Evolutionary conservation across 2,113 vertebrate genomes (phyloP), one percentile per base, ranked within the genome.

Genomic region (Perccottus glenii): DNA sequence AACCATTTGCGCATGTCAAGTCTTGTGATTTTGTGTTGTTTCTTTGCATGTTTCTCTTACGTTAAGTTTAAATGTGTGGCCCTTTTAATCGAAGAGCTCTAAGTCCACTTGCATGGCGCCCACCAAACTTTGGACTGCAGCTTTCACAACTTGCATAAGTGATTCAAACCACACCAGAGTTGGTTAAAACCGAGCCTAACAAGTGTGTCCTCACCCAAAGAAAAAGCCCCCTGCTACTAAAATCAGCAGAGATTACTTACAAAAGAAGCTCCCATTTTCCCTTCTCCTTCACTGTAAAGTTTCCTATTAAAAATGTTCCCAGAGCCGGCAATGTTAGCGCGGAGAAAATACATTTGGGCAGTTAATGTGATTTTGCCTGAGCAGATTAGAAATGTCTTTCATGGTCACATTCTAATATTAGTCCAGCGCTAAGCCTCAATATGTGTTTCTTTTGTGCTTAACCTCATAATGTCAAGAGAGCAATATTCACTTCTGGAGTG

Each of bases 371-470:
- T 92, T 92, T 91, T 84, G 81, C 72, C 73, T 82, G 86, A 91
- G 89, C 83, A 92, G 91, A 92, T 92, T 92, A 91, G 79, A 91
- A 90, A 89, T 83, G 88, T 92, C 90, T 92, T 90, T 92, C 91
- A 91, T 91, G 88, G 90, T 90, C 84, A 83, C 86, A 86, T 86
- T 90, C 89, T 85, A 86, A 90, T 87, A 88, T 92, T 88, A 91
- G 87, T 87, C 82, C 88, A 70, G 83, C 68, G 87, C 86, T 92
- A 90, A 92, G 86, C 88, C 84, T 64, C 77, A 82, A 90, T 86
- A 86, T 83, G 78, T 84, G 83, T 86, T 91, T 83, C 85, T 81
- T 90, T 92, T 90, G 88, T 89, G 71, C 85, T 90, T 92, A 92
- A 90, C 91, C 91, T 90, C 89, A 92, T 91, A 92, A 90, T 81